Conservation (phyloP, 23 tunicate genomes). For the Trididemnum miniatum region DNA sequence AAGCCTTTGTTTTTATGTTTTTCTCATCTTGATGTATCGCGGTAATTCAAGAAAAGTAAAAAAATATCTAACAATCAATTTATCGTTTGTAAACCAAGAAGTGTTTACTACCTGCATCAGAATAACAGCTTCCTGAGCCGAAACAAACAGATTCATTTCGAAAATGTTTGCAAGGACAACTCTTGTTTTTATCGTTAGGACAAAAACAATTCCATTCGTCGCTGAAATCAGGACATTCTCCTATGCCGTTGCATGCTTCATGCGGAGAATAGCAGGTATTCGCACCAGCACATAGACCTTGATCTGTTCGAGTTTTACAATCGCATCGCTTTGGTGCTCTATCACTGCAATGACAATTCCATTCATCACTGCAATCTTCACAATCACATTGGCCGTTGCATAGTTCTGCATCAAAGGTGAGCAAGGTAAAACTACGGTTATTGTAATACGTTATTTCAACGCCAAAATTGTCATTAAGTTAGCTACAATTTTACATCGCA, state of each 20-base stretch:
- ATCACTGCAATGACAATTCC: background rate
- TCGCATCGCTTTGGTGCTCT: too few species aligned
- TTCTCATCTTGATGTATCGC: too few species aligned
- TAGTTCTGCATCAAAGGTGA: too few species aligned
- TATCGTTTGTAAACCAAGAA: background rate
- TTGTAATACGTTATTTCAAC: too few species aligned
- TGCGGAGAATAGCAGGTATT: too few species aligned
- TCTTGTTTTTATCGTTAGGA: background rate
- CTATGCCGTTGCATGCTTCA: background rate
- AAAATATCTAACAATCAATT: background rate
- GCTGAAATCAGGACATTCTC: background rate
- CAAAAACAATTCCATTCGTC: conserved; percentile 9
- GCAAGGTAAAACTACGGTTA: too few species aligned
- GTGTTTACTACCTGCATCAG: background rate
- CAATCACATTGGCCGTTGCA: background rate
- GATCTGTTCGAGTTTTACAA: too few species aligned
- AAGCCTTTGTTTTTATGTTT: too few species aligned
- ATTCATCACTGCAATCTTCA: conserved; percentile 7
- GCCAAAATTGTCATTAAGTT: too few species aligned
- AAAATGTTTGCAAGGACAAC: background rate
- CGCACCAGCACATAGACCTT: too few species aligned
- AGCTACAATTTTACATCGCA: too few species aligned
- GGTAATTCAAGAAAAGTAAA: too few species aligned
- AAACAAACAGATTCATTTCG: background rate
- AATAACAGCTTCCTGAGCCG: background rate